Conservation (phyloP, 2,888 invertebrate species). For the Callyntrura sp. region DNA sequence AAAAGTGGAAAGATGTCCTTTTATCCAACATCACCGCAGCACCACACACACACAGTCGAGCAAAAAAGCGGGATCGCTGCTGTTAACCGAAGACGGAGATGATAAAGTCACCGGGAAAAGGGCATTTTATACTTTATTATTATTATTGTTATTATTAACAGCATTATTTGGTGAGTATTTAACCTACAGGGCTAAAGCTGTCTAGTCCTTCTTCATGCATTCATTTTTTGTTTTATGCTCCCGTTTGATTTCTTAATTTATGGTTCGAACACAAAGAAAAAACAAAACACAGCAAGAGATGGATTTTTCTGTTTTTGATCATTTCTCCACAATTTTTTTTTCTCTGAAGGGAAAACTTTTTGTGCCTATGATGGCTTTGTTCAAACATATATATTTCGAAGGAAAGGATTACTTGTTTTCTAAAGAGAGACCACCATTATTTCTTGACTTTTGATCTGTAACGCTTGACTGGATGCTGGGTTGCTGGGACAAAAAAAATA, state of each 20-base stretch:
- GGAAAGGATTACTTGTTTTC: slow-evolving; percentile 3
- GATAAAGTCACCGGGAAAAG: slow-evolving; percentile 17
- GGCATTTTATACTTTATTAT: not conserved
- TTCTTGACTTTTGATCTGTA: slow-evolving; percentile 75
- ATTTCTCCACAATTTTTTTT: slow-evolving; percentile 64
- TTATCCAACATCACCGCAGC: not conserved
- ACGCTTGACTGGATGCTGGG: slow-evolving; percentile 54
- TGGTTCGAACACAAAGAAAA: slow-evolving; percentile 18
- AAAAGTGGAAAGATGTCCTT: not conserved
- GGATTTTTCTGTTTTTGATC: slow-evolving; percentile 76
- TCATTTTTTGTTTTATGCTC: slow-evolving; percentile 51
- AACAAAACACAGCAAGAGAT: slow-evolving; percentile 42
- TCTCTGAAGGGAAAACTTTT: slow-evolving; percentile 67
- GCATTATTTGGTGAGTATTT: slow-evolving; percentile 24
- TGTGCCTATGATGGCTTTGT: not conserved
- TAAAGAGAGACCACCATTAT: slow-evolving; percentile 25
- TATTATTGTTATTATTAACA: no score
- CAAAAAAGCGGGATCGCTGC: slow-evolving; percentile 41
- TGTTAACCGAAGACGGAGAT: not conserved
- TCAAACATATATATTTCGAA: slow-evolving; percentile 8
- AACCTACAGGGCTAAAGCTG: slow-evolving; percentile 69
- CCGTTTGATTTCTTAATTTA: slow-evolving; percentile 49
- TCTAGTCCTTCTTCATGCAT: slow-evolving; percentile 36
- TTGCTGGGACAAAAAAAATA: not conserved
- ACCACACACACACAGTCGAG: not conserved